These are phyloP conservation scores for Pseudolaguvia tuberculata DNA, from an alignment of 2,113 vertebrate genomes.

Conservation along the genomic window DNA sequence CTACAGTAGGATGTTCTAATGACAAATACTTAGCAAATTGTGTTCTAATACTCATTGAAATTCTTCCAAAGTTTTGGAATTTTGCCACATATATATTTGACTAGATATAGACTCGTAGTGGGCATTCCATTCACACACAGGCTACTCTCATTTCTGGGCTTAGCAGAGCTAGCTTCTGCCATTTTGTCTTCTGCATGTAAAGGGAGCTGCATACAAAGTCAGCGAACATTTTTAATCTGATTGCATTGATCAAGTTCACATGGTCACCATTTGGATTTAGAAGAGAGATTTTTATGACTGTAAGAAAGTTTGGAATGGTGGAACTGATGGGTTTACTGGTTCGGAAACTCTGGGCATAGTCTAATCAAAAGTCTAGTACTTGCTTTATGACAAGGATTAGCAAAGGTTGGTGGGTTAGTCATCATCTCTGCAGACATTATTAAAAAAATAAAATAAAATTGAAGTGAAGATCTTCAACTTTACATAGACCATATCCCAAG, in stretches of 20 bases:
- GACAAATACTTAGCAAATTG: too few relatives aligned
- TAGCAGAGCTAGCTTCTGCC: conserved; percentile 26
- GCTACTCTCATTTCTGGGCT: conserved; percentile 28
- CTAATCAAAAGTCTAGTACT: conserved; percentile 14
- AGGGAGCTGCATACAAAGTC: conserved; percentile 41
- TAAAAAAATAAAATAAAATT: too few relatives aligned
- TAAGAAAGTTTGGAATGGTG: conserved; percentile 54
- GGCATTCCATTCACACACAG: conserved; percentile 2
- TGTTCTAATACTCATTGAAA: too few relatives aligned
- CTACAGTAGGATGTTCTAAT: too few relatives aligned
- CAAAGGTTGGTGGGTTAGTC: conserved; percentile 42
- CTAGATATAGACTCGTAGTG: neutral
- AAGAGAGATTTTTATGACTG: conserved; percentile 34
- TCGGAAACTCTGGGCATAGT: conserved; percentile 47
- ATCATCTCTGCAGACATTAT: conserved; percentile 34
- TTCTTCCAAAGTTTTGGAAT: too few relatives aligned
- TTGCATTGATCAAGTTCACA: conserved; percentile 18
- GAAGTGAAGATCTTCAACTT: neutral
- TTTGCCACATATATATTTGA: neutral
- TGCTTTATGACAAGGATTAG: conserved; percentile 54
- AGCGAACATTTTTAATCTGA: conserved; percentile 18
- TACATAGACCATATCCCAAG: conserved; percentile 27
- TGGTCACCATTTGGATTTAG: conserved; percentile 1
- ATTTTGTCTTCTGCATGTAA: conserved; percentile 34
- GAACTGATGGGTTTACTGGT: conserved; percentile 60